Base-by-base conservation (phyloP, 1,140 invertebrate genomes). In the Lordiphosa stackelbergi region DNA sequence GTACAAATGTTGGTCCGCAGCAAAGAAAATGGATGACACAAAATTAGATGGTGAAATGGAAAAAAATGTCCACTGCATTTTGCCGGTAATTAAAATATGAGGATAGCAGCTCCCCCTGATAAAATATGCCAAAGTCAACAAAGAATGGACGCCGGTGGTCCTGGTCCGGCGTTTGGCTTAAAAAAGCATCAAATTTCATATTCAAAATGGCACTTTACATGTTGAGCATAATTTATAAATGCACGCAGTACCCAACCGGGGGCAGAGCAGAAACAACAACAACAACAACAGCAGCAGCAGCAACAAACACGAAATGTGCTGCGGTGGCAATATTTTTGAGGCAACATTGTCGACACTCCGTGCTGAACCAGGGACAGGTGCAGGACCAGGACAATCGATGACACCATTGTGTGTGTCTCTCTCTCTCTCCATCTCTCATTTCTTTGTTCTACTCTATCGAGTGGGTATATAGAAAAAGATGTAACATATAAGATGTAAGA, bases 131-230 rank as follows among this genome's bases (percentile, higher is more conserved):
- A 58, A 56, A 72, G 73, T 68, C 73, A 77, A 72, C 73, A 75
- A 54, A 58, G 53, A 24, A 36, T 42, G 61, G 11, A 40, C 11
- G 31, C 19, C 40, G 19, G 8, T 22, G 45, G 31, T 45, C 7
- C 45, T 38, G 69, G 60, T 62, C 71, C 46, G 72, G 53, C 53
- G 48, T 51, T 40, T 56, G 75, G 84, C 84, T 86, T 86, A 86
- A 86, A 86, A 86, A 75, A 71, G 85, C 84, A 86, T 86, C 84
- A 86, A 86, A 86, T 86, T 86, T 86, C 84, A 86, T 86, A 86
- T 86, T 86, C 84, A 86, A 86, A 86, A 86, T 86, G 85, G 79
- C 85, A 86, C 64, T 86, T 86, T 86, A 81, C 84, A 85, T 86
- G 84, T 81, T 84, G 74, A 75, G 85, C 77, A 86, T 86, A 86